Evolutionary conservation across 2,888 invertebrate species (phyloP), one percentile per base, ranked within the genome.

Genomic region (Acleris emargana): DNA sequence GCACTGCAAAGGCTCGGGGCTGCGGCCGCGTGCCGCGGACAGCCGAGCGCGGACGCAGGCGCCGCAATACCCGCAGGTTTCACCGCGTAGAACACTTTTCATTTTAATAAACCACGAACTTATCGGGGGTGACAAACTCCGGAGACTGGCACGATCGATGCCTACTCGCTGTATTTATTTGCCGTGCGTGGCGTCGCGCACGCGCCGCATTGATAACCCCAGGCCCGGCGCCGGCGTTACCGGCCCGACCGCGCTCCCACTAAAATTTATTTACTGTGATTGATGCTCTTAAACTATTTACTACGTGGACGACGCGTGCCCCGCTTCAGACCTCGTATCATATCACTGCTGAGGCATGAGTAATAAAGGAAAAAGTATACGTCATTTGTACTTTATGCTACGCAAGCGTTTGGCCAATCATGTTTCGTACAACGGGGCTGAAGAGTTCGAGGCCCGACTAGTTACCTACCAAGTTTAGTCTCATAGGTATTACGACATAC

Each of bases 191-290:
- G 83, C 87, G 84, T 81, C 84, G 84, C 89, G 91, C 91, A 91
- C 91, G 91, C 91, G 91, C 81, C 88, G 76, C 60, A 43, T 68
- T 68, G 91, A 91, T 91, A 91, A 91, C 91, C 91, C 73, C 77
- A 72, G 72, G 77, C 73, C 79, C 79, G 89, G 88, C 90, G 90
- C 89, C 89, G 83, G 78, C 76, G 79, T 70, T 74, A 69, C 52
- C 51, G 62, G 52, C 50, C 16, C 47, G 45, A 57, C 60, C 11
- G 55, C 54, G 28, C 38, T 59, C 59, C 49, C 25, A 45, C 42
- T 43, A 54, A 55, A 43, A 51, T 22, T 13, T 57, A n/a, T 42
- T n/a, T 43, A 38, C 13, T 18, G 22, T 51, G 55, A 18, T 52
- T 18, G 55, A 57, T 17, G 45, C 13, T 38, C 38, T 22, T 11